Base-by-base conservation (phyloP, 1,140 invertebrate species). In the Akabosia matsudoensis region DNA sequence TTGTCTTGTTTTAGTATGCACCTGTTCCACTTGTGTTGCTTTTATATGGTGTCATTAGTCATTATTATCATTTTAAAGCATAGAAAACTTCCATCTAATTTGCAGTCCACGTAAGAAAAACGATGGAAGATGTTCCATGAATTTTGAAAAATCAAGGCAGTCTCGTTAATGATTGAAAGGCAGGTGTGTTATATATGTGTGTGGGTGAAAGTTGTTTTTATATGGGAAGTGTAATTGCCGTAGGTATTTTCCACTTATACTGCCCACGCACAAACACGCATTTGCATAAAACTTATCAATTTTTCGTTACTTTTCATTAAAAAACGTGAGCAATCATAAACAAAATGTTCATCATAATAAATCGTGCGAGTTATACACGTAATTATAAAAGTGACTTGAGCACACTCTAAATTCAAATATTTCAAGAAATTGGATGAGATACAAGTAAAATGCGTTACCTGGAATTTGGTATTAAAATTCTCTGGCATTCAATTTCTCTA, bases 401-500 rank as follows among this genome's bases (percentile, higher is more conserved):
- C 37, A 45, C 18, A 45, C 37, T 45, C 18, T 45, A 7, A 10
- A 45, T 7, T 18, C 18, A 45, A 10, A 45, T 18, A 7, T 7
- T 45, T 7, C 18, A 45, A 45, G 37, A 18, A 45, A 45, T n/a
- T n/a, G n/a, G n/a, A n/a, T n/a, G n/a, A n/a, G 18, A 45, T 18
- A 61, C 54, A 61, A 61, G 13, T 13, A 61, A 61, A 61, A 61
- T 45, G 24, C 28, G 61, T 67, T 67, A 67, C 61, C 61, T 67
- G 61, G 61, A 67, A 67, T 67, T 67, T 31, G 61, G 61, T 67
- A 67, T 67, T 67, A 61, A 61, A 61, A 61, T n/a, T n/a, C n/a
- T n/a, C n/a, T 61, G 14, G 54, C 4, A 61, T 24, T 61, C 61
- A 56, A 45, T 10, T 10, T 45, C 18, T 45, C 18, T 18, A 45